Percentiles rank a stretch among this genome's conserved stretches.
These are phyloP conservation scores for Myioborus melanocephalus DNA, from an alignment of 2,797 vertebrate genomes.

Conservation along the genomic window DNA sequence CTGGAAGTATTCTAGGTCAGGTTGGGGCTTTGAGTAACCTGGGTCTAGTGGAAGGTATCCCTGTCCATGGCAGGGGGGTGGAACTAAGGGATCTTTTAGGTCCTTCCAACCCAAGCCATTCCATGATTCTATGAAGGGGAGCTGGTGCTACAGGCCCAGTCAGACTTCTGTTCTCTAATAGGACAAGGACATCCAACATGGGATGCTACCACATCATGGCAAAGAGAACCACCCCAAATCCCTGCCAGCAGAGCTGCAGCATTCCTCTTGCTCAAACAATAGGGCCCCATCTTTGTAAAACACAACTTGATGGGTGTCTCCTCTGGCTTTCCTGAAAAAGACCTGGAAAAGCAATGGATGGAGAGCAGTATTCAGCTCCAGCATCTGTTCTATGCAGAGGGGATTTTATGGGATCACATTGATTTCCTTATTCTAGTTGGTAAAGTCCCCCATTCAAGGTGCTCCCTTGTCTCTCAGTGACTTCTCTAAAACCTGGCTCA, in stretches of 20 bases:
- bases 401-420: background rate
- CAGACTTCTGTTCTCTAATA: background rate
- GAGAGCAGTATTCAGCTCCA: background rate
- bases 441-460: background rate
- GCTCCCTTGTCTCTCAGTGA: background rate
- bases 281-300: background rate
- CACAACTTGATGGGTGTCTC: background rate
- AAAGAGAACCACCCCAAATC: background rate
- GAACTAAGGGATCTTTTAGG: background rate
- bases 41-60: background rate
- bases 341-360: background rate
- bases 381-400: background rate
- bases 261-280: background rate
- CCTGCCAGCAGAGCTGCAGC: background rate
- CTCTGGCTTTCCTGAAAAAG: background rate
- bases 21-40: background rate
- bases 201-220: background rate
- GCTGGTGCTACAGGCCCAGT: too few species aligned
- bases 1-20: background rate
- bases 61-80: background rate
- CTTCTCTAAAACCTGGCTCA: background rate
- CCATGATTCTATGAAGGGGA: background rate
- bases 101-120: background rate
- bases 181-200: fast-evolving
- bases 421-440: background rate